These are phyloP conservation scores for Cheilosia urbana DNA, from an alignment of 2,888 invertebrate species.

Conservation along the genomic window DNA sequence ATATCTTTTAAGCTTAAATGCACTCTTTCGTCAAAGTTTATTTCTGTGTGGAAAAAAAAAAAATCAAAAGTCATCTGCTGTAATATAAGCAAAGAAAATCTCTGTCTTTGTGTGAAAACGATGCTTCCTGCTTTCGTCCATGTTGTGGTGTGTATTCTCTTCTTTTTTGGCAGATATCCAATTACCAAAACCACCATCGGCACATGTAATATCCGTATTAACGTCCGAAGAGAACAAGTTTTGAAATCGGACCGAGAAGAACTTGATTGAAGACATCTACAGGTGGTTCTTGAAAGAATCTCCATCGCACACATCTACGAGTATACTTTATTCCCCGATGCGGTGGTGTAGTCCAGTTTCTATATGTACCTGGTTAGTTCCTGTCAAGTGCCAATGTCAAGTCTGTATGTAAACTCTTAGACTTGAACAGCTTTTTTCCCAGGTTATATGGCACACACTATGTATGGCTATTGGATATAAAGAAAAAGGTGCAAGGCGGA, in stretches of 20 bases:
- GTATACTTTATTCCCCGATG: constrained; percentile 11
- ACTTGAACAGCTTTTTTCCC: constrained; percentile 44
- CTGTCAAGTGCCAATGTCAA: constrained; percentile 24
- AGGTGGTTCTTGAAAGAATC: constrained; percentile 56
- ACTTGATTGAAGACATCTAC: constrained; percentile 46
- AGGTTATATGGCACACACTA: background rate
- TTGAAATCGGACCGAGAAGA: constrained; percentile 8
- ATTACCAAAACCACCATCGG: constrained; percentile 12
- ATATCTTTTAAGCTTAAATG: constrained; percentile 51
- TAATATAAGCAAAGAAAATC: background rate
- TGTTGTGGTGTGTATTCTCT: background rate
- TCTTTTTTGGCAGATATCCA: constrained; percentile 35
- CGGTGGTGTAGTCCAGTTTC: constrained; percentile 16
- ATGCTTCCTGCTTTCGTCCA: constrained; percentile 1
- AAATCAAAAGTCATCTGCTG: constrained; percentile 40
- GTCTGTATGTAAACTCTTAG: constrained; percentile 5
- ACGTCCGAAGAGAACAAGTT: constrained; percentile 7
- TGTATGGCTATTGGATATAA: background rate
- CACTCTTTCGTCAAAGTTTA: constrained; percentile 26
- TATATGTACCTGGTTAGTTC: background rate
- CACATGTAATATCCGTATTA: constrained; percentile 29
- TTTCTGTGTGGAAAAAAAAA: too few relatives aligned
- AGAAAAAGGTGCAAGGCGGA: constrained; percentile 10
- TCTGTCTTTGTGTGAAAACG: constrained; percentile 22
- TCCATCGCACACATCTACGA: constrained; percentile 29